Percentiles rank a stretch among this genome's conserved stretches.
phyloP scores from a whole-genome alignment of 2,113 vertebrate genomes.

The Hypomesus transpacificus region DNA sequence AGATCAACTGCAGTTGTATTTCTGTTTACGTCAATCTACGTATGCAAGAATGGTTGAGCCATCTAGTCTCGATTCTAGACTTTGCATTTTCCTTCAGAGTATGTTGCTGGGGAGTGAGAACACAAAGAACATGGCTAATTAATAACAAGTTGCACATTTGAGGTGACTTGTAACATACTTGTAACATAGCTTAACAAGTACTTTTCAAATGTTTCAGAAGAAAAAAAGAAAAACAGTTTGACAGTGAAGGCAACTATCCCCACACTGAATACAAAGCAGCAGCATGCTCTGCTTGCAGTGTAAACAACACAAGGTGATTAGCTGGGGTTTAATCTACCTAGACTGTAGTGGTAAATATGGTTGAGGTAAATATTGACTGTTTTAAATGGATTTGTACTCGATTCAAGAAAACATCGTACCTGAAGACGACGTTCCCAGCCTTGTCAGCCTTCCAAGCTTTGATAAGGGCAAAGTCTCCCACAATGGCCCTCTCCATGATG shows the following conservation, averaged over 20 bases:
- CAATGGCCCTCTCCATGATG: constrained; percentile 92
- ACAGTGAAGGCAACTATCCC: background rate
- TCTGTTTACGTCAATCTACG: no score
- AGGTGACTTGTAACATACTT: no score
- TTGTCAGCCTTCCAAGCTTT: constrained; percentile 97
- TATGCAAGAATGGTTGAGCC: no score
- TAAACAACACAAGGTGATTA: constrained; percentile 33
- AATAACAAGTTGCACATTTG: no score
- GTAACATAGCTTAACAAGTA: no score
- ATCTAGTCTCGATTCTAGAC: no score
- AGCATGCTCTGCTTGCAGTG: constrained; percentile 28
- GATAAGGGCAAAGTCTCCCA: constrained; percentile 90
- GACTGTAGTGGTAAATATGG: background rate
- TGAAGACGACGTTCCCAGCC: constrained; percentile 94
- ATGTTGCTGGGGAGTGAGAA: no score
- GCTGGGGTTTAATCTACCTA: background rate
- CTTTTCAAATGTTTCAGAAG: no score
- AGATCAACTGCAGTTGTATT: no score
- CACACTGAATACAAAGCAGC: background rate
- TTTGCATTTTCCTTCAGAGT: no score
- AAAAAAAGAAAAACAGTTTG: no score
- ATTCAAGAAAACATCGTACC: constrained; percentile 65
- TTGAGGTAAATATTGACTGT: constrained; percentile 11
- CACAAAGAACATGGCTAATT: no score
- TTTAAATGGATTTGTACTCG: background rate